A percentile compares a stretch with the other conserved stretches of the same genome.
Evolutionary conservation across 2,797 vertebrate species (phyloP).

Genomic region (Parauchenoglanis punctatus): DNA sequence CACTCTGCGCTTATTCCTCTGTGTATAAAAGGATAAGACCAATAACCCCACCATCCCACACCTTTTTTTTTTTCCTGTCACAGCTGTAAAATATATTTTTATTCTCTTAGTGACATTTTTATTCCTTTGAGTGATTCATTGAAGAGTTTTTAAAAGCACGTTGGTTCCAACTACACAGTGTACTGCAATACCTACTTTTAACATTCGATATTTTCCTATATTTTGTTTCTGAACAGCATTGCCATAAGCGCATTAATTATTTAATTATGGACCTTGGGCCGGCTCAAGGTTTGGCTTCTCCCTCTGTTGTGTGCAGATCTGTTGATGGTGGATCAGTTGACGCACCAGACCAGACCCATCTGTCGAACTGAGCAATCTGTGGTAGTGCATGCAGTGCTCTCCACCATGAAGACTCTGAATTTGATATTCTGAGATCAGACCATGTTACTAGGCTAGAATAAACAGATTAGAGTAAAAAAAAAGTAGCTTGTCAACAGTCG

Average conservation of each 20-base stretch:
- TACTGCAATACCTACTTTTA: conserved; percentile 5
- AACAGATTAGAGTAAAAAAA: not conserved
- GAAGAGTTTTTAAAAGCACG: conserved; percentile 7
- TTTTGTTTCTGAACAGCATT: conserved; percentile 3
- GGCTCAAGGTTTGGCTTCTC: conserved; percentile 6
- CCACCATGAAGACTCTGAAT: conserved; percentile 5
- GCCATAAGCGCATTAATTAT: conserved; percentile 3
- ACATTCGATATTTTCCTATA: not conserved
- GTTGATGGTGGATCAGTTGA: conserved; percentile 25
- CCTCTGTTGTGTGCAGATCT: conserved; percentile 29
- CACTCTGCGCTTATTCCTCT: not conserved
- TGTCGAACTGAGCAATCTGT: conserved; percentile 34
- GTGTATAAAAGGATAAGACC: conserved; percentile 3
- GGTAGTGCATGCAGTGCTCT: conserved; percentile 18
- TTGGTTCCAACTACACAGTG: no score
- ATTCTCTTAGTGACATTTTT: not conserved
- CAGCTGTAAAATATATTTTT: conserved; percentile 16
- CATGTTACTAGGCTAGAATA: not conserved
- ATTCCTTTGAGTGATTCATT: not conserved
- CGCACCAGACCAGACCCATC: conserved; percentile 5
- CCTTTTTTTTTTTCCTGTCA: not conserved
- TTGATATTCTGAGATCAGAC: not conserved
- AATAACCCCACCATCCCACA: not conserved
- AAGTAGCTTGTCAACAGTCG: not conserved
- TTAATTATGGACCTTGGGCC: conserved; percentile 18